Evolutionary conservation across 2,113 vertebrate species (phyloP), one percentile per base, ranked within the genome.

Genomic region (Siniperca knerii): DNA sequence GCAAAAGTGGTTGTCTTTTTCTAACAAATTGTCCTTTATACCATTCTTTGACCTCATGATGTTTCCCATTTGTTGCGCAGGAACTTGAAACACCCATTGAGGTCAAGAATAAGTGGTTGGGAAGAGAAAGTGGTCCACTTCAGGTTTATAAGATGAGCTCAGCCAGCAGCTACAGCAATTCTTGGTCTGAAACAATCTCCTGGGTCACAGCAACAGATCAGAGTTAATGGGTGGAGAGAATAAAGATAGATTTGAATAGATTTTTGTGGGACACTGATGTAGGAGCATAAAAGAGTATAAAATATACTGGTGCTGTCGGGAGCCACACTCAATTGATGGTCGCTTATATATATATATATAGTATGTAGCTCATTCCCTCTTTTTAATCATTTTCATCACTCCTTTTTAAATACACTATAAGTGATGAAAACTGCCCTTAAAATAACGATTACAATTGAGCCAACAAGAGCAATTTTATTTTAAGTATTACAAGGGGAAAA

Each of bases 381-480:
- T 70, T 54, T 76, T 15, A 48, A 23, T 67, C 29, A 3, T 78
- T 73, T 76, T 79, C 25, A 70, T 62, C 29, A 35, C 40, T 60
- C 6, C 18, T 57, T 44, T 58, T 60, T 64, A 68, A 73, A 62
- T 23, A 4, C 18, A 10, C 25, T 60, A 23, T 37, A 9, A 21
- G 44, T 73, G 35, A 60, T 57, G 75, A 87, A 74, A 58, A 52
- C 33, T n/a, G 50, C 42, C 52, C 29, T 64, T 74, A 21, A 64
- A 60, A 87, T 40, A 60, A 29, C 40, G 46, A 76, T 54, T 80
- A 60, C 21, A 70, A 18, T 50, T 33, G 37, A 66, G 35, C 12
- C 15, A 74, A 48, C 42, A 3, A 72, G 0, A 68, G 18, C 37
- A 46, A 1, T 18, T 67, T 58, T 42, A 72, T 40, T 4, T 37